Evolutionary conservation across 2,888 invertebrate species (phyloP).

Genomic region (Cephonodes hylas): DNA sequence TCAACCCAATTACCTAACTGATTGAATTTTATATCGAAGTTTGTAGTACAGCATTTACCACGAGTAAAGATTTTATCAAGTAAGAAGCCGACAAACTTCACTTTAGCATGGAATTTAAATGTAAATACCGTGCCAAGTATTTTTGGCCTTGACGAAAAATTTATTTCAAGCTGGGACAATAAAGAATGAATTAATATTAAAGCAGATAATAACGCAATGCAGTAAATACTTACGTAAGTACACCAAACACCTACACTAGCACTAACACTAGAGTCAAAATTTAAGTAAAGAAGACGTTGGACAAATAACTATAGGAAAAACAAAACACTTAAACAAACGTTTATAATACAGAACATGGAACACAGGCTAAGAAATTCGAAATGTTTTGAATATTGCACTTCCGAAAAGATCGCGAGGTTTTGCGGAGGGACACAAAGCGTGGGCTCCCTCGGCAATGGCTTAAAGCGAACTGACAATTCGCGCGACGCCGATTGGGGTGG

Average conservation of each 20-base stretch:
- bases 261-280: slow-evolving; percentile 35
- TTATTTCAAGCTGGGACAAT: slow-evolving; percentile 20
- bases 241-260: slow-evolving; percentile 48
- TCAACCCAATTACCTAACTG: slow-evolving; percentile 39
- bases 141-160: slow-evolving; percentile 11
- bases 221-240: slow-evolving; percentile 79
- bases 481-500: slow-evolving; percentile 44
- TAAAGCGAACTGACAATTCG: slow-evolving; percentile 57
- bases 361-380: slow-evolving; percentile 48
- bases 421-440: slow-evolving; percentile 32
- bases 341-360: slow-evolving; percentile 34
- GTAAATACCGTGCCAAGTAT: background rate
- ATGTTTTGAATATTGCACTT: slow-evolving; percentile 64
- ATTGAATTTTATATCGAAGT: slow-evolving; percentile 32
- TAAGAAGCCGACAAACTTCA: background rate
- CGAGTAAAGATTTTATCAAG: slow-evolving; percentile 18
- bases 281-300: background rate
- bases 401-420: slow-evolving; percentile 59
- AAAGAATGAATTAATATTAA: slow-evolving; percentile 22
- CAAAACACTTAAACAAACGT: slow-evolving; percentile 35
- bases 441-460: slow-evolving; percentile 37
- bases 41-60: slow-evolving; percentile 30
- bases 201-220: slow-evolving; percentile 65
- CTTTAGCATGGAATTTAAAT: background rate
- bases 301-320: slow-evolving; percentile 19